Percentiles rank a stretch among this genome's conserved stretches.
phyloP scores from a whole-genome alignment of 1,140 invertebrate genomes.

The Diuraphis noxia region DNA sequence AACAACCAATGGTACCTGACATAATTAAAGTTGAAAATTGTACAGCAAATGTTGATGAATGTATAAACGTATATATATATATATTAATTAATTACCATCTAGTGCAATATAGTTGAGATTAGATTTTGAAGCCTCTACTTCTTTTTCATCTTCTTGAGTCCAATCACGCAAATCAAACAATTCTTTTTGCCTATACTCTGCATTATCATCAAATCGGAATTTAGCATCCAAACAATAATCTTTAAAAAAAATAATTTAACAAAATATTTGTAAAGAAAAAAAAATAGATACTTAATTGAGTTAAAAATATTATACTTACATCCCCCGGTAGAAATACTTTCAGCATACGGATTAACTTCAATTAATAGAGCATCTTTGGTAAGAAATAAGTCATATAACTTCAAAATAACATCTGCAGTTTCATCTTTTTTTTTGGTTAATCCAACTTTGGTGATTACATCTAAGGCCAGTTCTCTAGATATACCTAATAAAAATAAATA shows the following conservation, averaged over 20 bases:
- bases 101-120: slow-evolving; percentile 96
- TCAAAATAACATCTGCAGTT: slow-evolving; percentile 80
- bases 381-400: slow-evolving; percentile 86
- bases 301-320: slow-evolving; percentile 64
- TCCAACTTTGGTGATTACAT: slow-evolving; percentile 79
- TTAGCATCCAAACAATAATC: slow-evolving; percentile 95
- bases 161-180: slow-evolving; percentile 85
- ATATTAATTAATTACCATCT: slow-evolving; percentile 76
- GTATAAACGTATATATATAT: slow-evolving; percentile 18
- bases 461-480: slow-evolving; percentile 73
- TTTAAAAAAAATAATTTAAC: slow-evolving; percentile 61
- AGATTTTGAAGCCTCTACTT: slow-evolving; percentile 88
- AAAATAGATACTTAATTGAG: slow-evolving; percentile 70
- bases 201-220: slow-evolving; percentile 94
- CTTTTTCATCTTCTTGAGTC: slow-evolving; percentile 90
- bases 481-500: slow-evolving; percentile 62
- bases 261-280: slow-evolving; percentile 63
- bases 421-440: slow-evolving; percentile 74
- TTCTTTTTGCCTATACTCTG: slow-evolving; percentile 90
- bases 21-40: background rate
- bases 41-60: background rate
- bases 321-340: slow-evolving; percentile 78
- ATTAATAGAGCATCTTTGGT: slow-evolving; percentile 90
- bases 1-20: slow-evolving; percentile 62
- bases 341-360: slow-evolving; percentile 96